Evolutionary conservation across 2,113 vertebrate genomes (phyloP), one percentile per base, ranked within the genome.

Genomic region (Pterocles burchelli): DNA sequence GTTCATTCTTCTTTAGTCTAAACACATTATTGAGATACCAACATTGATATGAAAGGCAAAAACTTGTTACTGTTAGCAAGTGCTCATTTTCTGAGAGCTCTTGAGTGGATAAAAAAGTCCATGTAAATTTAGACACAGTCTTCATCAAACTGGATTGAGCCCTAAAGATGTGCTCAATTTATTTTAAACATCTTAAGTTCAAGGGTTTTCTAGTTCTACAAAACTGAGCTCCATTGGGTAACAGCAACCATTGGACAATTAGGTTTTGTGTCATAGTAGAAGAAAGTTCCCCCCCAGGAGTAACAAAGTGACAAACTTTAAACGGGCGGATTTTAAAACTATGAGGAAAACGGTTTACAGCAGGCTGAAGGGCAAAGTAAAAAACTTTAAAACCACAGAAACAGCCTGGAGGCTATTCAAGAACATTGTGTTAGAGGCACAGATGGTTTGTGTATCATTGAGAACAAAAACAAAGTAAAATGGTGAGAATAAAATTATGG

Each of bases 371-470:
- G 96, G 95, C 94, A 97, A 97, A 97, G 94, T 96, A 95, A 96
- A 96, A 97, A 97, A 96, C 95, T 96, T 97, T 97, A 93, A 96
- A 97, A 97, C 94, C 91, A 95, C 92, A 97, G 77, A 97, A 95
- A 95, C 91, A 96, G 91, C 95, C 96, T 97, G 95, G 94, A 96
- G 97, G 95, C 95, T 97, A 96, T 97, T 97, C 95, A 97, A 96
- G 96, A 97, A 97, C 94, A 97, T 94, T 96, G 95, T 96, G 94
- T 97, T 96, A 97, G 95, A 97, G 95, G 90, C 96, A 96, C 95
- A 97, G 95, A 97, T 97, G 96, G 96, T 97, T 96, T 96, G 95
- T 93, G 93, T 96, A 96, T 97, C 92, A 91, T 10, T 71, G 89
- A 96, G 93, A 88, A 96, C 87, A 91, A 93, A 97, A 96, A 87